Evolutionary conservation across 2,113 vertebrate species (phyloP), one percentile per base, ranked within the genome.

Genomic region (Thymallus thymallus): DNA sequence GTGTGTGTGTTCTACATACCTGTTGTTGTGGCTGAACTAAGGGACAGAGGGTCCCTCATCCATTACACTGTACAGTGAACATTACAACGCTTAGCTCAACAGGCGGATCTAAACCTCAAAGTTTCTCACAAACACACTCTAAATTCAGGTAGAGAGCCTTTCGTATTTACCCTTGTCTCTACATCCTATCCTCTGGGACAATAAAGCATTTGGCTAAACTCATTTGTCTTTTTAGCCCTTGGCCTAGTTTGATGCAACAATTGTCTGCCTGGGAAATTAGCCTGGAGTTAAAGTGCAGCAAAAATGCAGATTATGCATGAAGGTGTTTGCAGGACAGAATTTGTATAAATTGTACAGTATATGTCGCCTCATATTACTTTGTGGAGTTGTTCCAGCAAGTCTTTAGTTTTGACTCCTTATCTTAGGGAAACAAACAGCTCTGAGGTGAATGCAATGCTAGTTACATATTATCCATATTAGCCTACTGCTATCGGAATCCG

Each of bases 1-100:
- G 56, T 60, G n/a, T 60, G 14, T 56, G 18, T 56, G 55, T 20
- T 60, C 56, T 60, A 23, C 7, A 60, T 60, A n/a, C 0, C 7
- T 60, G 51, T 55, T 41, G 56, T 60, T 60, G 56, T 60, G 48
- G 48, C 12, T 51, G 14, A 51, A 5, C 48, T 51, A 16, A 51
- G 48, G 14, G 16, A 51, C 48, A 51, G 48, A 18, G 48, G 48
- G 5, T 4, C 48, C 9, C 35, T 41, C 2, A 41, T 41, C 35
- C 48, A 51, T 51, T 14, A 51, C 48, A 51, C 48, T 1, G 48
- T 5, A 51, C 13, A 18, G 48, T 51, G 16, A 1, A 60, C 56
- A 60, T 60, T 22, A 60, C n/a, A 60, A 22, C n/a, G n/a, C 56
- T 60, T 60, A 60, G 56, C 56, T 60, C 56, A n/a, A 60, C 56